These are phyloP conservation scores for Microctenopoma stevenorrisi DNA, from an alignment of 2,797 vertebrate genomes.

Conservation along the genomic window DNA sequence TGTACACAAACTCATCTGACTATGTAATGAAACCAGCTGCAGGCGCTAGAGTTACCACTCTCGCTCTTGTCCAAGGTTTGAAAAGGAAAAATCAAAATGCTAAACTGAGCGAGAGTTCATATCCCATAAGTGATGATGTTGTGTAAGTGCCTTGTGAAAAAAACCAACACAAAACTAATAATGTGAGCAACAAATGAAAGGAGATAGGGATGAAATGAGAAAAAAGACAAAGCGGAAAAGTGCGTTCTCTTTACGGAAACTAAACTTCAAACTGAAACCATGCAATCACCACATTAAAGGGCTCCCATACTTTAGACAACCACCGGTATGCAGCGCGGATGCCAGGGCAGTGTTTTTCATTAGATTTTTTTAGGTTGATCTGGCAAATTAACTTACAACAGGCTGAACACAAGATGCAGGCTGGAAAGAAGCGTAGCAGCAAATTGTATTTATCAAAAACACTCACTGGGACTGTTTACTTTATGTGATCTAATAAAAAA, in stretches of 20 bases:
- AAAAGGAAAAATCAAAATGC: slow-evolving; percentile 48
- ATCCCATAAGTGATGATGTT: slow-evolving; percentile 54
- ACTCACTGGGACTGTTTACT: slow-evolving; percentile 82
- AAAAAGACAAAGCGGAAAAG: slow-evolving; percentile 75
- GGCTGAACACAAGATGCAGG: slow-evolving; percentile 82
- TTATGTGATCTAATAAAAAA: slow-evolving; percentile 81
- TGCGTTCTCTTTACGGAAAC: slow-evolving; percentile 81
- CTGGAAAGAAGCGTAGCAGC: slow-evolving; percentile 82
- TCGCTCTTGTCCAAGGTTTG: slow-evolving; percentile 28
- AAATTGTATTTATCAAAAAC: slow-evolving; percentile 86
- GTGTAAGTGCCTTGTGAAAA: slow-evolving; percentile 47
- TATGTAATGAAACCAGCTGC: slow-evolving; percentile 62
- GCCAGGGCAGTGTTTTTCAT: slow-evolving; percentile 85
- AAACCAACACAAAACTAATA: slow-evolving; percentile 61
- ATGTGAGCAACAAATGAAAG: slow-evolving; percentile 75
- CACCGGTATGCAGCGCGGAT: slow-evolving; percentile 78
- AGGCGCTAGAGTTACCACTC: slow-evolving; percentile 55
- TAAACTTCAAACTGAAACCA: slow-evolving; percentile 79
- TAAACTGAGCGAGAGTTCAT: slow-evolving; percentile 63
- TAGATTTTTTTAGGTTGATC: slow-evolving; percentile 86
- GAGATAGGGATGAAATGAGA: slow-evolving; percentile 74
- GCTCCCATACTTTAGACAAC: slow-evolving; percentile 77
- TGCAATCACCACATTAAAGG: slow-evolving; percentile 87
- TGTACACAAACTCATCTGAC: slow-evolving; percentile 26
- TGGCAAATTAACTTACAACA: slow-evolving; percentile 88